Percentiles rank a stretch among this genome's conserved stretches.
Evolutionary conservation across 2,113 vertebrate species (phyloP).

Genomic region (Mugil cephalus): DNA sequence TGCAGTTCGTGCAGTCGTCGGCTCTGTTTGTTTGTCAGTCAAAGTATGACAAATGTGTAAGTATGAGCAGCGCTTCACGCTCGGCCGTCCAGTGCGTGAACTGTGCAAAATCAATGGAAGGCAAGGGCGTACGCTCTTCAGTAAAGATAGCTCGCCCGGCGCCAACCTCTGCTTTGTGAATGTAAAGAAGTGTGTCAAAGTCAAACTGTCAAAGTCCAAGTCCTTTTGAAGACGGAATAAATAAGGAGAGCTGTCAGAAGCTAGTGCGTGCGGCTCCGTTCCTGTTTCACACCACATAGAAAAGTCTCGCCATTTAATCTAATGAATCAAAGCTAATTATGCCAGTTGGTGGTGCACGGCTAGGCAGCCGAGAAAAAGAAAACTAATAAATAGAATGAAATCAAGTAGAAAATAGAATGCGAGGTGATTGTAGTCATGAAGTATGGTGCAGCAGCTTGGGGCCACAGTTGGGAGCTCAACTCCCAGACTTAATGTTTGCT

Average conservation of each 20-base stretch:
- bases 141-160: conserved; percentile 23
- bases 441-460: neutral
- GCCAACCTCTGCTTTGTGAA: conserved; percentile 5
- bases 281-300: conserved; percentile 6
- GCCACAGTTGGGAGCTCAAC: neutral
- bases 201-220: neutral
- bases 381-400: conserved; percentile 5
- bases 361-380: neutral
- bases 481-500: neutral
- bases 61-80: conserved; percentile 21
- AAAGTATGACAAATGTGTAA: conserved; percentile 43
- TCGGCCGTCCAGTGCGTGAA: conserved; percentile 19
- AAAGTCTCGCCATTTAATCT: neutral
- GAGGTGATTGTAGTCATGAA: neutral
- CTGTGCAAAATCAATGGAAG: conserved; percentile 40
- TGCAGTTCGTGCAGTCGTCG: neutral
- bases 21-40: conserved; percentile 12
- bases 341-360: neutral
- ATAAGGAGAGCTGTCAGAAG: conserved; percentile 2
- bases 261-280: neutral
- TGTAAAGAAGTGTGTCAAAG: conserved; percentile 12
- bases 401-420: neutral
- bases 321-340: neutral
- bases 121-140: conserved; percentile 25
- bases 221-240: neutral